Percentiles rank a stretch among this genome's conserved stretches.
Conservation (phyloP, 2,888 invertebrate genomes). For the Ectemnius continuus region DNA sequence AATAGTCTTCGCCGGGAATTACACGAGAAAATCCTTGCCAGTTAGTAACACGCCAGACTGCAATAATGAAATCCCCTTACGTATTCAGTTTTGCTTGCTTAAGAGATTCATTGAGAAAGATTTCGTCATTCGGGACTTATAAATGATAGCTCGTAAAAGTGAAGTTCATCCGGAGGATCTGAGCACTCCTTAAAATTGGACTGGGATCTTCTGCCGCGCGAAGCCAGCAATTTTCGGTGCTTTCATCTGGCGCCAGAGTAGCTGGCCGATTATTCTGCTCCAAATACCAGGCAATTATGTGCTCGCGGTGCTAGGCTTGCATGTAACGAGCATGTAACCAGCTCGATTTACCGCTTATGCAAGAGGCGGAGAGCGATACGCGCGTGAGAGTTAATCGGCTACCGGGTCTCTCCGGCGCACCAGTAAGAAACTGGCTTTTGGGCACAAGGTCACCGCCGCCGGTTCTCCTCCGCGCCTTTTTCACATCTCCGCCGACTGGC, state of each 20-base stretch:
- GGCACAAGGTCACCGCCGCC: constrained; percentile 63
- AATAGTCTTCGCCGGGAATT: too few species aligned
- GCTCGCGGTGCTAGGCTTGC: constrained; percentile 20
- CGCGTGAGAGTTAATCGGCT: constrained; percentile 41
- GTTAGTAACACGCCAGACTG: too few species aligned
- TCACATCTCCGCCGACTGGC: constrained; percentile 26
- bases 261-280: constrained; percentile 56
- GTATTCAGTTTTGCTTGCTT: too few species aligned
- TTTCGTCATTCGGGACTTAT: too few species aligned
- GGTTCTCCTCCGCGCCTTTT: constrained; percentile 26
- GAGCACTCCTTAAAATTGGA: too few species aligned
- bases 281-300: constrained; percentile 59
- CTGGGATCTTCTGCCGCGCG: background rate
- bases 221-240: constrained; percentile 20
- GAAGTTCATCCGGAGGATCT: too few species aligned
- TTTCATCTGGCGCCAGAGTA: constrained; percentile 17
- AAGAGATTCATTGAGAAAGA: too few species aligned
- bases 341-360: constrained; percentile 63
- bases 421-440: constrained; percentile 65
- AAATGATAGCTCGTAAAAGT: too few species aligned
- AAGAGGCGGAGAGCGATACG: constrained; percentile 29
- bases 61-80: too few species aligned
- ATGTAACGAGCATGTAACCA: constrained; percentile 48
- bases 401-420: constrained; percentile 33
- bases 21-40: too few species aligned